Evolutionary conservation across 2,888 invertebrate species (phyloP), one percentile per base, ranked within the genome.

Genomic region (Anarsia innoxiella): DNA sequence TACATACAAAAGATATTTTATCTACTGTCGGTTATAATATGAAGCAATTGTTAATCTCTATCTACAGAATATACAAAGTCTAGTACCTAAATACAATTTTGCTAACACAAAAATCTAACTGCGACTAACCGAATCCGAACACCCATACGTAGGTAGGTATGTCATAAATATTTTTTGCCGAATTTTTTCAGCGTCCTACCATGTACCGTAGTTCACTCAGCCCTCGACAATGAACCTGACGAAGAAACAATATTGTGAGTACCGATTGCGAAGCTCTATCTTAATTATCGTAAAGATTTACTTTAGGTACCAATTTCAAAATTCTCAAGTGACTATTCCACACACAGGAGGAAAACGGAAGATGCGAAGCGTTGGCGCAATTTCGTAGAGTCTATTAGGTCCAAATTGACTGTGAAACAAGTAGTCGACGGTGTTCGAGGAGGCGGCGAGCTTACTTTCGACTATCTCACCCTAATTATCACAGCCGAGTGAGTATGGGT

Each of bases 401-500:
- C 93, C 0, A 91, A 93, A 59, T 72, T 93, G 50, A 93, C 93
- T 2, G 93, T 93, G 25, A 92, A 93, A 51, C 93, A 93, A 78
- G 94, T 95, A 1, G 93, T 95, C 1, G 93, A 93, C 50, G 92
- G 92, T 6, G 93, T 91, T 4, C 77, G 89, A 39, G 86, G 89
- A 10, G 93, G 93, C n/a, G 93, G 93, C 14, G 88, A 90, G 48
- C 73, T 94, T 30, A 93, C 93, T 1, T 95, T 95, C 64, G 95
- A 95, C 76, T 95, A 92, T 61, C 83, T 94, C 9, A 86, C 92
- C 42, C 79, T 94, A 40, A 90, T 94, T 43, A 86, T 94, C 42
- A 91, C 94, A 16, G 94, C 94, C 31, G 93, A 93, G 94, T 94
- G 84, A 88, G 88, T 82, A 38, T 32, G 13, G 34, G 88, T 12